These are phyloP conservation scores for Pyxicephalus adspersus DNA, from an alignment of 2,113 vertebrate genomes.

Conservation along the genomic window DNA sequence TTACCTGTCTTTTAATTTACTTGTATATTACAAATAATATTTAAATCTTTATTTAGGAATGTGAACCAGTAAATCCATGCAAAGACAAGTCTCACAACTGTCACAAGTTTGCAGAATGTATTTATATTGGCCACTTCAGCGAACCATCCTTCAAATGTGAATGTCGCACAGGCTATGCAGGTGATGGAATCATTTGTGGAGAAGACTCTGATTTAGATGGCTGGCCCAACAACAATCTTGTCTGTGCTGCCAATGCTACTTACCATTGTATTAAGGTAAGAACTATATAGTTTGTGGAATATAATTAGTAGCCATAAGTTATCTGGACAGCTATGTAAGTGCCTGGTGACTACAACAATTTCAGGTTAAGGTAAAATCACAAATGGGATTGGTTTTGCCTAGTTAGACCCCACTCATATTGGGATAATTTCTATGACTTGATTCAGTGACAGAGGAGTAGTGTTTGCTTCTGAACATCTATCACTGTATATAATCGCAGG, in stretches of 20 bases:
- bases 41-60: constrained; percentile 74
- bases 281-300: not conserved
- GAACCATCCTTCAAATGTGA: constrained; percentile 97
- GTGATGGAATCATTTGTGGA: constrained; percentile 91
- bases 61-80: constrained; percentile 94
- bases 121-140: constrained; percentile 94
- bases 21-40: not conserved
- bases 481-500: no score
- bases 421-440: no score
- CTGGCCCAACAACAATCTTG: constrained; percentile 94
- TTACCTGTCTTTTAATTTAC: not conserved
- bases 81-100: constrained; percentile 92
- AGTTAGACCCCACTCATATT: no score
- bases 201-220: constrained; percentile 97
- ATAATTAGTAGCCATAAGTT: no score
- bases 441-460: no score
- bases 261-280: constrained; percentile 92
- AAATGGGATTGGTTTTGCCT: no score
- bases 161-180: constrained; percentile 92
- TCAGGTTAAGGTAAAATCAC: no score
- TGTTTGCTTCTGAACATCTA: no score
- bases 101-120: constrained; percentile 88
- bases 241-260: constrained; percentile 89
- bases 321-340: no score
- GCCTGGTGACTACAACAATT: no score